Evolutionary conservation across 2,888 invertebrate species (phyloP), one percentile per base, ranked within the genome.

Genomic region (Beris morrisii): DNA sequence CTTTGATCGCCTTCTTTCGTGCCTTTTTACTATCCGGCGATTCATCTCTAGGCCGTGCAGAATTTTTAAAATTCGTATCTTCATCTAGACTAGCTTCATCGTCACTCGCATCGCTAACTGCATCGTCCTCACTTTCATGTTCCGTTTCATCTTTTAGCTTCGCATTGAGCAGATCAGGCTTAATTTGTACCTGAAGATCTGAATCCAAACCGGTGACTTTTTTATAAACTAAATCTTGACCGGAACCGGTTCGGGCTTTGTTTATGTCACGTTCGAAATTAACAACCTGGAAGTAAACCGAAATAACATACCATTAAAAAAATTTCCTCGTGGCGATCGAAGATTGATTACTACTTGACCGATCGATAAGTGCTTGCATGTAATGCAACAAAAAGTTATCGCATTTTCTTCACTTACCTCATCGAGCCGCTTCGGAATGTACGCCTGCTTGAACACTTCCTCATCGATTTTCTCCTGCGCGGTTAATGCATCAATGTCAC

Each of bases 371-470:
- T 2, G 22, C 22, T 22, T 22, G 22, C 22, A 22, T 22, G 22
- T 22, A 22, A 22, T 22, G 3, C 22, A 22, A 22, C 1, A 22
- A 22, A 22, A 22, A 22, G 3, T 38, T 1, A 38, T 38, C 38
- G 38, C 7, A 22, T 2, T 22, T 22, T 22, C 7, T 5, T 30
- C 30, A 48, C 78, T 78, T 75, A 94, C 96, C 84, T 98, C 93
- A 71, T 90, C 91, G 66, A 99, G 84, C 71, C 91, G 88, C 77
- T 95, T 91, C 0, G 98, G 98, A 78, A 99, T 99, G 78, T 88
- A 98, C 4, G 92, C 87, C 77, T 91, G 88, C 78, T 95, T 94
- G 80, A 98, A 99, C 4, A 95, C 94, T 81, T 94, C 93, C 74
- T 95, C 94, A 73, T 95, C 93, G 56, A 95, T 84, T 76, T 88